phyloP scores from a whole-genome alignment of 2,797 vertebrate species.

The Eleutherodactylus coqui region DNA sequence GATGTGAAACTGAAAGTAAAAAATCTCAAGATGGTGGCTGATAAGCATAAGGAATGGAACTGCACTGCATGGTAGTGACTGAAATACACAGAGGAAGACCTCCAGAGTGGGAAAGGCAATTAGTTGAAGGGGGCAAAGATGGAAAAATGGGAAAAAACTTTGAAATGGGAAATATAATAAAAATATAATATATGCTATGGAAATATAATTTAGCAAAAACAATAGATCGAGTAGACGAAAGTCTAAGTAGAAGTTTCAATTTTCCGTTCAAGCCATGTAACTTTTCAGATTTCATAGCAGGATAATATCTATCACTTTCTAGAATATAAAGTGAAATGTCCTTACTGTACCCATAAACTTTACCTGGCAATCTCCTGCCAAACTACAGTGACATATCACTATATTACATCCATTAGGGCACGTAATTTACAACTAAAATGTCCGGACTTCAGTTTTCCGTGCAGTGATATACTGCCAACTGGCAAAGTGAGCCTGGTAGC shows the following conservation, averaged over 20 bases:
- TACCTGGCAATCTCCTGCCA: constrained; percentile 63
- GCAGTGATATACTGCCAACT: constrained; percentile 69
- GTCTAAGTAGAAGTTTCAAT: neutral
- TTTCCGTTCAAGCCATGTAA: neutral
- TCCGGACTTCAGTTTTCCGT: constrained; percentile 69
- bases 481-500: constrained; percentile 65
- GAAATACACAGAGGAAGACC: too few species aligned
- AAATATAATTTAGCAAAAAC: too few species aligned
- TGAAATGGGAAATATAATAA: neutral
- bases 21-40: too few species aligned
- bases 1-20: too few species aligned
- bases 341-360: constrained; percentile 37
- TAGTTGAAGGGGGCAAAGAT: too few species aligned
- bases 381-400: constrained; percentile 72
- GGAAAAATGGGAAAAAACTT: too few species aligned
- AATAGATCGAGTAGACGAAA: neutral
- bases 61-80: too few species aligned
- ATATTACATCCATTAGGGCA: constrained; percentile 71
- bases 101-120: too few species aligned
- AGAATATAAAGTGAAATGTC: constrained; percentile 34
- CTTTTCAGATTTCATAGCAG: neutral
- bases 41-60: too few species aligned
- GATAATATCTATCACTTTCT: constrained; percentile 26
- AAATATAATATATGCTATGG: neutral
- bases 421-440: constrained; percentile 77